Percentiles rank a stretch among this genome's conserved stretches.
Evolutionary conservation across 2,888 invertebrate genomes (phyloP).

Genomic region (Laothoe populi): DNA sequence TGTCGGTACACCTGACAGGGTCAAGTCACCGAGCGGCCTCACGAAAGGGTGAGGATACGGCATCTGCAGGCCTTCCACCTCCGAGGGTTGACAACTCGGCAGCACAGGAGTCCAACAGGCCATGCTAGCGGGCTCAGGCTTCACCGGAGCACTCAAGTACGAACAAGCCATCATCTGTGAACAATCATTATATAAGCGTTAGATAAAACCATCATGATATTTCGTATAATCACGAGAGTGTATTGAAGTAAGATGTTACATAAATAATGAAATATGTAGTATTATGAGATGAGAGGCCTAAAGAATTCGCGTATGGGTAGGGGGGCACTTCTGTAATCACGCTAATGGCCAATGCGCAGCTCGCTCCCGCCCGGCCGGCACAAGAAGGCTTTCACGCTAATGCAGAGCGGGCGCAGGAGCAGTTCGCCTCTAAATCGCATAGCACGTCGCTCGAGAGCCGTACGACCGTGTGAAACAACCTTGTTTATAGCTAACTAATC

Average conservation of each 20-base stretch:
- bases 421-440: constrained; percentile 72
- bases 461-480: background rate
- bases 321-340: constrained; percentile 78
- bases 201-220: constrained; percentile 35
- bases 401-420: constrained; percentile 73
- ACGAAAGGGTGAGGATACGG: constrained; percentile 41
- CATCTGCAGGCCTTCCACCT: constrained; percentile 41
- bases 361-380: constrained; percentile 48
- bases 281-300: constrained; percentile 82
- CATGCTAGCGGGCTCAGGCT: constrained; percentile 60
- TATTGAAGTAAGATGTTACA: constrained; percentile 74
- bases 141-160: constrained; percentile 71
- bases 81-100: constrained; percentile 41
- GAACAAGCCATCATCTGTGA: constrained; percentile 84
- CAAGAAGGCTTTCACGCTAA: constrained; percentile 78
- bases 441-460: constrained; percentile 56
- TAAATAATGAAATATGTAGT: constrained; percentile 84
- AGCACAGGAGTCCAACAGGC: constrained; percentile 70
- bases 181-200: constrained; percentile 41
- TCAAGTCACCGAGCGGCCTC: constrained; percentile 39
- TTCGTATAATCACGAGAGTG: constrained; percentile 25
- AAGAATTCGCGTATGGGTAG: constrained; percentile 76
- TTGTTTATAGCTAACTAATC: background rate
- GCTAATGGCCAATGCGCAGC: constrained; percentile 85
- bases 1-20: constrained; percentile 31